Percentiles rank a stretch among this genome's conserved stretches.
Conservation (phyloP, 2,797 vertebrate genomes). For the Pangasius macronema region DNA sequence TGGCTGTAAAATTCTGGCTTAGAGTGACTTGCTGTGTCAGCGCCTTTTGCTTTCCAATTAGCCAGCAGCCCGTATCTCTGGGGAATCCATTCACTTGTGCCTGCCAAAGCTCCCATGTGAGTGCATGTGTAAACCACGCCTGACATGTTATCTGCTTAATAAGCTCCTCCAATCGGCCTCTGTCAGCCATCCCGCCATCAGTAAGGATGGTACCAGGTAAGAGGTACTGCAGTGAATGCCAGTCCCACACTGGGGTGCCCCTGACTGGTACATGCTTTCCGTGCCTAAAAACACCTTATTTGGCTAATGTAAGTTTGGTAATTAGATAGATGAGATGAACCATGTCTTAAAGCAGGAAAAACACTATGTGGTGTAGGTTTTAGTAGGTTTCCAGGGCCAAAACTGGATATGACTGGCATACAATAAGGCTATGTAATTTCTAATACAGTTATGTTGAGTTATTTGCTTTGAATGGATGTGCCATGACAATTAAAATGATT, state of each 20-base stretch:
- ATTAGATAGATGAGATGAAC: background rate
- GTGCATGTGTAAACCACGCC: conserved; percentile 47
- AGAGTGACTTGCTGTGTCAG: conserved; percentile 48
- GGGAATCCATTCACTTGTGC: conserved; percentile 44
- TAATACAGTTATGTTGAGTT: conserved; percentile 11
- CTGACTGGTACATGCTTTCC: background rate
- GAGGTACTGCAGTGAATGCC: background rate
- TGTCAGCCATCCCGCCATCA: conserved; percentile 28
- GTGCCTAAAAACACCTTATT: background rate
- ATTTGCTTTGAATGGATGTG: conserved; percentile 37
- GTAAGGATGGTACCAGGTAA: conserved; percentile 3
- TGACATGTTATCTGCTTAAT: conserved; percentile 46
- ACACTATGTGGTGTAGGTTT: background rate
- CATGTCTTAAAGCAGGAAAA: background rate
- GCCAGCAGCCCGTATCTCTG: conserved; percentile 38
- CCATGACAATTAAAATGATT: conserved; percentile 37
- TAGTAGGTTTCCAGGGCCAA: background rate
- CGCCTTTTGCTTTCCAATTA: conserved; percentile 52
- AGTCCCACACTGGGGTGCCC: background rate
- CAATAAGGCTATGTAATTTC: background rate
- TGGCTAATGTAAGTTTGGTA: background rate
- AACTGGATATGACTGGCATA: background rate
- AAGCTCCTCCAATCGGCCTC: conserved; percentile 29
- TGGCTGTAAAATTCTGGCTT: conserved; percentile 41
- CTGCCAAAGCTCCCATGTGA: conserved; percentile 48